Base-by-base conservation (phyloP, 2,797 vertebrate species). In the Pyrocephalus nanus region DNA sequence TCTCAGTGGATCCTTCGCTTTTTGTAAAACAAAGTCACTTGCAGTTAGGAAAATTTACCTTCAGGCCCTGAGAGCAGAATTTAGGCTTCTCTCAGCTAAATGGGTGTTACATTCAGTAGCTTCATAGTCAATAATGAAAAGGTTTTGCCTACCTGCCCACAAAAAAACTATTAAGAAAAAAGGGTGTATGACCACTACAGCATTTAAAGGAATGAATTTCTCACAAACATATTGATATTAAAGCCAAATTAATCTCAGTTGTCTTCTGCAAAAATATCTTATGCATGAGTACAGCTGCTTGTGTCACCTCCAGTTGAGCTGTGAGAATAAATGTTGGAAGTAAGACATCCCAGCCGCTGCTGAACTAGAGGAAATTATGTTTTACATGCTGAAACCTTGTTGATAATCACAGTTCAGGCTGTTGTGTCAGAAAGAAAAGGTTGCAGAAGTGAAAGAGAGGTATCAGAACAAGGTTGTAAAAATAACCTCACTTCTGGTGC, bases 171-270 rank as follows among this genome's bases (percentile, higher is more conserved):
- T 9, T 32, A 23, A 47, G 58, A 38, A 19, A 42, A 69, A 70
- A 34, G 9, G 16, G 6, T 76, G 2, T 11, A 2, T 11, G n/a
- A 25, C 5, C 19, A 45, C 15, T 4, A 30, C 2, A 53, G 4
- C 21, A 20, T 45, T 85, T 55, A 4, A 76, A 79, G 20, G 76
- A 62, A 32, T n/a, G 27, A 60, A 45, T 55, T 48, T 72, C 64
- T 84, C 38, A 29, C 16, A 54, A 58, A 54, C 5, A 10, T 23
- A 30, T 36, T 36, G 40, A 47, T 26, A 12, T 14, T n/a, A 58
- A 74, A 78, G 36, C 12, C 64, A 73, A 90, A 88, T 66, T 66
- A 26, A 72, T 60, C 42, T 76, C 60, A 30, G 30, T 18, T 61
- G 11, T 11, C 53, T 85, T 36, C 53, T 81, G 51, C 26, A 58